Evolutionary conservation across 2,888 invertebrate genomes (phyloP), one percentile per base, ranked within the genome.

Genomic region (Chalcosyrphus nemorum): DNA sequence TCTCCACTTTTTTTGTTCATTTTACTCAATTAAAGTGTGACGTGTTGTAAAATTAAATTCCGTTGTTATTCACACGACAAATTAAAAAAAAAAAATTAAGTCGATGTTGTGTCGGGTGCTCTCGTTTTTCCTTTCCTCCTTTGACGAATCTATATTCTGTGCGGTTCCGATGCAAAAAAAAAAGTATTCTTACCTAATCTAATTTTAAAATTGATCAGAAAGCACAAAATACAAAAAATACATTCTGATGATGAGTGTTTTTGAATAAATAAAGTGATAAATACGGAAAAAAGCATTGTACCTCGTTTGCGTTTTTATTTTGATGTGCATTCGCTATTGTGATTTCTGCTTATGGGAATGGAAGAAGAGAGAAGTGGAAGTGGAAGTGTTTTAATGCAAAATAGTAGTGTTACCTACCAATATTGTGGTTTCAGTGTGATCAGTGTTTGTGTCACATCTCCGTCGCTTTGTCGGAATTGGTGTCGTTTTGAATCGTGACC

Each of bases 11-110:
- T 47, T 52, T 41, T 38, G 9, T 4, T 45, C 17, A 29, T 68
- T 82, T 68, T 74, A 68, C 61, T 61, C 68, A 63, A 52, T 80
- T 59, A 78, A 82, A 66, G 68, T 84, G 75, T 85, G 85, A 85
- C 81, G 85, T 81, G 85, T 81, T 85, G 81, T 81, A 81, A 85
- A 85, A 85, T 71, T 65, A 76, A 81, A 85, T 85, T 85, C 81
- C 81, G 75, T 81, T 85, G 85, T 85, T 85, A 54, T 85, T 80
- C 76, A 57, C 65, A 68, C 43, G 38, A 56, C 35, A 38, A 68
- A 52, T 43, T 45, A 74, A 54, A 38, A 57, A 50, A 47, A 27
- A 15, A n/a, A 52, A 17, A 52, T 45, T 38, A 52, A 57, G 59
- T 52, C 52, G 29, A 21, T 56, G 66, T 52, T 63, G 63, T 74